phyloP scores from a whole-genome alignment of 2,888 invertebrate genomes.

The Lysandra bellargus region DNA sequence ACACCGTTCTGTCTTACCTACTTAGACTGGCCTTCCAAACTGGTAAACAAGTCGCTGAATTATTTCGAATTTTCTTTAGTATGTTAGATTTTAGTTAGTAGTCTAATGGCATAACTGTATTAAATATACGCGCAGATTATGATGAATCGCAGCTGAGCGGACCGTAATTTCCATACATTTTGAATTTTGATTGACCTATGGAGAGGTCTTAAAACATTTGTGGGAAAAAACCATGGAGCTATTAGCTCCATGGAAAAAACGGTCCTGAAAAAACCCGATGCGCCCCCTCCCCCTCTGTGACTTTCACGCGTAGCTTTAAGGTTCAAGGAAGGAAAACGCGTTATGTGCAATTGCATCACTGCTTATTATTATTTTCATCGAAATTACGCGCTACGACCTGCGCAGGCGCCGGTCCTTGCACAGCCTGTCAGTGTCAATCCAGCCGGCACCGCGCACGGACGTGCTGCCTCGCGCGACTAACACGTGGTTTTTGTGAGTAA shows the following conservation, averaged over 20 bases:
- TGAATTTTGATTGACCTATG: background rate
- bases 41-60: background rate
- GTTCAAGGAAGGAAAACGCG: slow-evolving; percentile 51
- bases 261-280: background rate
- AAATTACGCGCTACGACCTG: slow-evolving; percentile 65
- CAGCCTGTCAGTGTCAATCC: slow-evolving; percentile 58
- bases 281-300: background rate
- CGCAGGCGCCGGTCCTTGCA: slow-evolving; percentile 55
- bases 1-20: slow-evolving; percentile 12
- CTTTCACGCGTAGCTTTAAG: slow-evolving; percentile 32
- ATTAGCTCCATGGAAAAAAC: background rate
- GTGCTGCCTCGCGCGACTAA: slow-evolving; percentile 46
- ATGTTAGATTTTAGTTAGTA: no score
- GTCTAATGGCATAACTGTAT: no score
- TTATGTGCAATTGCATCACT: slow-evolving; percentile 53
- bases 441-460: slow-evolving; percentile 54
- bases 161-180: background rate
- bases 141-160: background rate
- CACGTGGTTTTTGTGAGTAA: slow-evolving; percentile 70
- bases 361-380: slow-evolving; percentile 56
- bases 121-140: background rate
- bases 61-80: background rate
- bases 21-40: background rate
- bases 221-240: background rate
- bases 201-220: background rate